Base-by-base conservation (phyloP, 2,797 vertebrate genomes). In the Gephyroberyx darwinii region DNA sequence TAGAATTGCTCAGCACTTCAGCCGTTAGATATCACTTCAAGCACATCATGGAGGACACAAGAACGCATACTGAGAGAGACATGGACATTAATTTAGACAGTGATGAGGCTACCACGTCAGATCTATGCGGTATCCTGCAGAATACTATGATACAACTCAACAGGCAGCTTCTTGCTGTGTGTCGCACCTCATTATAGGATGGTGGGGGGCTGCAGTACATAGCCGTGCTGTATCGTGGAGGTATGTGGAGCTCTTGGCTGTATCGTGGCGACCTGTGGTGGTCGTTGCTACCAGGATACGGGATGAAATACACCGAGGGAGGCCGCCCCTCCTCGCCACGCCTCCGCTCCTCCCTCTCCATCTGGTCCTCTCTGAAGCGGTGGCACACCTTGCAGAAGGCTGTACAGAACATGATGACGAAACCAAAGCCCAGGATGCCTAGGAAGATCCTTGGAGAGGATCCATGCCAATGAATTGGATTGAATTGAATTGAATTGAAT, bases 401-500 rank as follows among this genome's bases (percentile, higher is more conserved):
- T 22, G 85, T 86, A 85, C 90, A 92, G 84, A 90, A 88, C 65
- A 91, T 30, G 79, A 92, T 80, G 78, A 8, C 45, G 26, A 92
- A 62, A 1, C 86, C 88, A 0, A 91, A 77, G 52, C 88, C 90
- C 65, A 92, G 51, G 48, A 90, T 16, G 63, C 83, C 81, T 66
- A 92, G 59, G 74, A 90, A 91, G 69, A 92, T 80, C 73, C 91
- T 92, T 30, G 35, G 50, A 20, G 62, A 57, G 19, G 14, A 37
- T n/a, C n/a, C n/a, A n/a, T n/a, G n/a, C n/a, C n/a, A n/a, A n/a
- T n/a, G n/a, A n/a, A n/a, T n/a, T n/a, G n/a, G n/a, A 37, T 9
- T 37, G 35, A 37, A 37, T 37, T 37, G 48, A n/a, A n/a, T 8
- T 50, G 48, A 22, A 7, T 12, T 51, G 48, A 19, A 51, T 51